phyloP scores from a whole-genome alignment of 2,113 vertebrate species.

The Pleuronectes platessa region DNA sequence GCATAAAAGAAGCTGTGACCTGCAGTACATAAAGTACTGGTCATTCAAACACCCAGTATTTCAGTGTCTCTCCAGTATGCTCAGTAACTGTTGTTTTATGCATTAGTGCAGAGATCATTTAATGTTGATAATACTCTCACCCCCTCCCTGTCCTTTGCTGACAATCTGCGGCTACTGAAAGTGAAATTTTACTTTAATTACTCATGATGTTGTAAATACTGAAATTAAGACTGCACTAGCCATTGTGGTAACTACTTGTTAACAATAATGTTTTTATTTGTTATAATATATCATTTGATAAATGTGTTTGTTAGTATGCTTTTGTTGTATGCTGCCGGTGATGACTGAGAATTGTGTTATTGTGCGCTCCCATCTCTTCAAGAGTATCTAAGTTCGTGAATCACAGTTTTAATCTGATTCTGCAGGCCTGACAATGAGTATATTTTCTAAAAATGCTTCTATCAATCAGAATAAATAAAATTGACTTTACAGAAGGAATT shows the following conservation, averaged over 20 bases:
- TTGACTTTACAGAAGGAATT: conserved; percentile 61
- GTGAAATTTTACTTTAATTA: conserved; percentile 74
- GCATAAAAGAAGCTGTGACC: conserved; percentile 41
- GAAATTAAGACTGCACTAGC: conserved; percentile 77
- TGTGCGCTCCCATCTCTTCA: conserved; percentile 54
- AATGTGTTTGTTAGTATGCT: conserved; percentile 67
- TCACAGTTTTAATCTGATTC: conserved; percentile 70
- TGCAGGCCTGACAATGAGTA: conserved; percentile 70
- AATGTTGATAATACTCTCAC: conserved; percentile 8
- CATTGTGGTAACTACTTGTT: conserved; percentile 60
- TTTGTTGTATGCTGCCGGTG: conserved; percentile 59
- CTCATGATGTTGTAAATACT: conserved; percentile 72
- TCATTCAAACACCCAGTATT: conserved; percentile 45
- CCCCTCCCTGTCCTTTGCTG: conserved; percentile 51
- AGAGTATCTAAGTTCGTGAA: conserved; percentile 61
- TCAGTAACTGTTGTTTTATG: conserved; percentile 49
- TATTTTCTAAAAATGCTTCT: conserved; percentile 82
- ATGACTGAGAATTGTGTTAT: conserved; percentile 61
- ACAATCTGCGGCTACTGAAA: conserved; percentile 77
- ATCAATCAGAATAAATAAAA: conserved; percentile 78
- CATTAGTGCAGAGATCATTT: conserved; percentile 49
- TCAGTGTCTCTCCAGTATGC: conserved; percentile 39
- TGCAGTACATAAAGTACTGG: conserved; percentile 35
- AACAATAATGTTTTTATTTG: conserved; percentile 74
- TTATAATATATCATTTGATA: conserved; percentile 63